Percentiles rank a stretch among this genome's conserved stretches.
Conservation (phyloP, 2,113 vertebrate genomes). For the Lophotis ruficrista region DNA sequence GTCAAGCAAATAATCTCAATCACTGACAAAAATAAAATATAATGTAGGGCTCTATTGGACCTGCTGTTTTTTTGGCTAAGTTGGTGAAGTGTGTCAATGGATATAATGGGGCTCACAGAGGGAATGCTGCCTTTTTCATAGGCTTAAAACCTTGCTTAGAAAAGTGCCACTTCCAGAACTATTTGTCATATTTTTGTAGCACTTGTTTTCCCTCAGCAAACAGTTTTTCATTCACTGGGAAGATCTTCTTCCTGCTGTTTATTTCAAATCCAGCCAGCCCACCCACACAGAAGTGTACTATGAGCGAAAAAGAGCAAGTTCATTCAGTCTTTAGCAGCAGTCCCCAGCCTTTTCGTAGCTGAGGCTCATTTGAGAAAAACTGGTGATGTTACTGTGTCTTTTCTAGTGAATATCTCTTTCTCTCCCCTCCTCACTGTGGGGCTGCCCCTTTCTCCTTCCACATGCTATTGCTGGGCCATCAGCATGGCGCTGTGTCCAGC, state of each 20-base stretch:
- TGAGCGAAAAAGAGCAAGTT: background rate
- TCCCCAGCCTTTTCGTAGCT: background rate
- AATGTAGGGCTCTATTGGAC: background rate
- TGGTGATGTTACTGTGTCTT: background rate
- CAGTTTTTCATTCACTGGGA: constrained; percentile 5
- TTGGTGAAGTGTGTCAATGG: background rate
- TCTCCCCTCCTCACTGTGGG: background rate
- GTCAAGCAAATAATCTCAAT: background rate
- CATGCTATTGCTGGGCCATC: accelerated
- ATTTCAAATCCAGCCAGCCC: background rate
- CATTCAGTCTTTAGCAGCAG: background rate
- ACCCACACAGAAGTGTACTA: background rate
- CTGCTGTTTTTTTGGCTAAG: background rate
- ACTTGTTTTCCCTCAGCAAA: background rate
- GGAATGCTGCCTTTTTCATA: background rate
- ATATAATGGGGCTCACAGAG: background rate
- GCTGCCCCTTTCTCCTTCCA: background rate
- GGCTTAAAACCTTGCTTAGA: background rate
- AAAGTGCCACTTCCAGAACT: background rate
- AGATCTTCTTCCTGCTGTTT: constrained; percentile 26
- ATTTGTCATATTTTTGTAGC: background rate
- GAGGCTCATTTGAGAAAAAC: background rate
- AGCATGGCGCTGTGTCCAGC: background rate
- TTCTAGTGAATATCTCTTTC: background rate
- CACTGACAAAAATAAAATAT: background rate